Percentiles rank a stretch among this genome's conserved stretches.
Conservation (phyloP, 2,888 invertebrate genomes). For the Tanypteryx hageni region DNA sequence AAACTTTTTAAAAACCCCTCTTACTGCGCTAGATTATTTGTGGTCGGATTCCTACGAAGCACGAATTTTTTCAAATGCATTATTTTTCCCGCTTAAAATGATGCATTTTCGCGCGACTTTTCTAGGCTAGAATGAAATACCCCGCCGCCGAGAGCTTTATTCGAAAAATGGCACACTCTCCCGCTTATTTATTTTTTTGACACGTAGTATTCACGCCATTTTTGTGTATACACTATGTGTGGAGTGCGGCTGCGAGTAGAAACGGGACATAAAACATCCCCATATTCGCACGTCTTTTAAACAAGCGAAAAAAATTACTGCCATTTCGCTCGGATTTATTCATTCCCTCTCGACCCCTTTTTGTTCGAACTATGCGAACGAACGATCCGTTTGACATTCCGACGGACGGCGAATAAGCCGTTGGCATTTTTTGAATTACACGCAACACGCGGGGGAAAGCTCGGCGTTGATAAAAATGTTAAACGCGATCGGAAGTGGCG, state of each 20-base stretch:
- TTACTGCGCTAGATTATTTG: too few species aligned
- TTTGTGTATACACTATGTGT: background rate
- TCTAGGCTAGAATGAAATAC: too few species aligned
- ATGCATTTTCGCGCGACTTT: too few species aligned
- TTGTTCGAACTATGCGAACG: background rate
- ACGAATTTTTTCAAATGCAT: too few species aligned
- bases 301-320: background rate
- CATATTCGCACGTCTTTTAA: background rate
- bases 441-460: background rate
- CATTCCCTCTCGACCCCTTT: background rate
- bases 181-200: background rate
- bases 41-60: too few species aligned
- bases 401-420: background rate
- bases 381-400: background rate
- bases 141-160: background rate
- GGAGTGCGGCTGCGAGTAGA: background rate
- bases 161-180: background rate
- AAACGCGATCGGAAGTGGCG: too few species aligned
- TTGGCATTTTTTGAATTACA: background rate
- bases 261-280: background rate
- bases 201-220: background rate
- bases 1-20: too few species aligned
- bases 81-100: too few species aligned
- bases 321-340: background rate
- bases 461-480: too few species aligned